A percentile compares a stretch with the other conserved stretches of the same genome.
Conservation (phyloP, 2,888 invertebrate species). For the Hypselothyrea guttata region DNA sequence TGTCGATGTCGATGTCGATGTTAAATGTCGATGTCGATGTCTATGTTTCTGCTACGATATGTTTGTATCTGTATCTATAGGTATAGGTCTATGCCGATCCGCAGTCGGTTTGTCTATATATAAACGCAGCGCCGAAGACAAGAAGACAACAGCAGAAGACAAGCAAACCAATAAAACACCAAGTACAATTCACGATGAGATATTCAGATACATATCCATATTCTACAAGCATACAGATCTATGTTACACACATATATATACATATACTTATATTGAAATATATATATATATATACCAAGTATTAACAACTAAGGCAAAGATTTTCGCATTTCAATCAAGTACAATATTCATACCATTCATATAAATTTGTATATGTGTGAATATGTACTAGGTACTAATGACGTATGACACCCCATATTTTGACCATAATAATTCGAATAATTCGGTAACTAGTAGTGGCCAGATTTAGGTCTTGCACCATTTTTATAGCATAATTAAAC, state of each 20-base stretch:
- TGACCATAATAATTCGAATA: too few species aligned
- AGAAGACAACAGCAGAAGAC: slow-evolving; percentile 32
- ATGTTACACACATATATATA: background rate
- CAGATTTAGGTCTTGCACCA: too few species aligned
- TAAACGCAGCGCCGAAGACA: slow-evolving; percentile 36
- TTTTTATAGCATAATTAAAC: too few species aligned
- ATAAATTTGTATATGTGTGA: background rate
- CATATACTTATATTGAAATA: background rate
- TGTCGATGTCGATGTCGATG: slow-evolving; percentile 5
- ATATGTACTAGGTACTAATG: background rate
- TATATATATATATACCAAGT: slow-evolving; percentile 9
- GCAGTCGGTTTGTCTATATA: slow-evolving; percentile 51
- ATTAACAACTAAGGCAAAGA: slow-evolving; percentile 25
- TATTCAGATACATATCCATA: slow-evolving; percentile 47
- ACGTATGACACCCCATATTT: too few species aligned
- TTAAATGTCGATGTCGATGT: slow-evolving; percentile 5
- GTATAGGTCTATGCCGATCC: slow-evolving; percentile 36
- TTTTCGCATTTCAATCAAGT: slow-evolving; percentile 33
- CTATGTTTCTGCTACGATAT: slow-evolving; percentile 6
- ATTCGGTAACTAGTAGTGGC: too few species aligned
- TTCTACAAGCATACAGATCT: slow-evolving; percentile 15
- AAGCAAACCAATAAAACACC: slow-evolving; percentile 39
- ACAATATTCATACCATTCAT: background rate
- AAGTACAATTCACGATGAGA: slow-evolving; percentile 51
- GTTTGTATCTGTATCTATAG: too few species aligned